Conservation (phyloP, 2,113 vertebrate genomes). For the Isurus oxyrinchus region DNA sequence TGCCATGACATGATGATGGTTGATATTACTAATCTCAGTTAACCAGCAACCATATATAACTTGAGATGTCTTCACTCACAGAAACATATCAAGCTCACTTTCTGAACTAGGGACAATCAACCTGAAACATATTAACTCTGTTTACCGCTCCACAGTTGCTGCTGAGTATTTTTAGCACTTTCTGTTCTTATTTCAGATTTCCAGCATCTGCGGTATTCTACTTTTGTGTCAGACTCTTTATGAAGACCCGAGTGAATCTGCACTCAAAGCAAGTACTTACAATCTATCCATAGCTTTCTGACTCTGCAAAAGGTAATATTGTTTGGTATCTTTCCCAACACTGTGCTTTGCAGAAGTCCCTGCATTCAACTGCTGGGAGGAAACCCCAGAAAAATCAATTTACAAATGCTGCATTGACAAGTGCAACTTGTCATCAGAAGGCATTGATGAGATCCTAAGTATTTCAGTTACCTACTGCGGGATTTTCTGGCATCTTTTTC, state of each 20-base stretch:
- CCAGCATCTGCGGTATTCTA: not conserved
- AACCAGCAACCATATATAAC: not conserved
- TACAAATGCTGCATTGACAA: not conserved
- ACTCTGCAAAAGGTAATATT: not conserved
- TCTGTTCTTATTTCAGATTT: not conserved
- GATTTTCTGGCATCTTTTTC: not conserved
- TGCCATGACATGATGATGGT: not conserved
- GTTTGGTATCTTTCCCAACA: not conserved
- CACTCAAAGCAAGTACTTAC: not conserved
- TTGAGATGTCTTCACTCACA: not conserved
- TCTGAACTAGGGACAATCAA: not conserved
- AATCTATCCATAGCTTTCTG: not conserved
- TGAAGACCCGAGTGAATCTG: not conserved
- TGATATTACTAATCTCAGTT: not conserved
- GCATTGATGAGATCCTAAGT: not conserved
- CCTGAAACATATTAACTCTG: not conserved
- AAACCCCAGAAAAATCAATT: too few relatives aligned
- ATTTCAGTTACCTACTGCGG: not conserved
- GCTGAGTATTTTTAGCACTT: not conserved
- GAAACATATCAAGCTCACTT: not conserved
- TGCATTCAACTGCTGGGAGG: not conserved
- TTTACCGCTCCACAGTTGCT: not conserved
- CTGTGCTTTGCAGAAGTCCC: not conserved
- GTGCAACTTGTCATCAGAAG: not conserved
- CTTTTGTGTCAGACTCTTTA: not conserved